A percentile compares a stretch with the other conserved stretches of the same genome.
Evolutionary conservation across 2,797 vertebrate genomes (phyloP).

Genomic region (Anguilla marmorata): DNA sequence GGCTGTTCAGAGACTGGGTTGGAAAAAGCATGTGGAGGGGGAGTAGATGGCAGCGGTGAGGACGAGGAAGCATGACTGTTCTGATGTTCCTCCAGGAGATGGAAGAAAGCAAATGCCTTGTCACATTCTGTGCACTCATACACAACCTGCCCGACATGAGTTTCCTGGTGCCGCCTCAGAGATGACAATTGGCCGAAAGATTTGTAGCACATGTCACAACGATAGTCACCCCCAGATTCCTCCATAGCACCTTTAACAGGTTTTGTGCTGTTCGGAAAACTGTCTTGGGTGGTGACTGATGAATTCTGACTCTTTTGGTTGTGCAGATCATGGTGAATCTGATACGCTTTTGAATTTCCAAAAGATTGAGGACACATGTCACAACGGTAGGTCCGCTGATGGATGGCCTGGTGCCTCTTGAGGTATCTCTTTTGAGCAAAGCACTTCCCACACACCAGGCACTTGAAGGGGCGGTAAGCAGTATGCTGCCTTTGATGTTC

Average conservation of each 20-base stretch:
- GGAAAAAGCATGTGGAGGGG: constrained; percentile 10
- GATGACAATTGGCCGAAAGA: constrained; percentile 64
- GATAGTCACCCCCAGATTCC: constrained; percentile 51
- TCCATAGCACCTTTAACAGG: constrained; percentile 57
- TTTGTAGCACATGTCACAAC: constrained; percentile 80
- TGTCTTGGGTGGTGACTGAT: constrained; percentile 54
- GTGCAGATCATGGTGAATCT: constrained; percentile 38
- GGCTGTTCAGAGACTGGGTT: neutral
- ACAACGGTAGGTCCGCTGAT: constrained; percentile 50
- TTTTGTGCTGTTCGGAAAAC: constrained; percentile 63
- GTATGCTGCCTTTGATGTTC: constrained; percentile 70
- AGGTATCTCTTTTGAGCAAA: constrained; percentile 67
- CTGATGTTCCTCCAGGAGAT: constrained; percentile 76
- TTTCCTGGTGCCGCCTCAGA: constrained; percentile 74
- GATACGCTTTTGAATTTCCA: constrained; percentile 36
- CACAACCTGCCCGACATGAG: constrained; percentile 76
- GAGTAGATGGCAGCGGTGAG: constrained; percentile 36
- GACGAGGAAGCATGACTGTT: constrained; percentile 59
- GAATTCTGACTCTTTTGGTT: constrained; percentile 28
- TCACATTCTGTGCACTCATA: constrained; percentile 82
- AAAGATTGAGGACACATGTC: constrained; percentile 47
- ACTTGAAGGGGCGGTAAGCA: constrained; percentile 61
- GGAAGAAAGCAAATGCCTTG: constrained; percentile 78
- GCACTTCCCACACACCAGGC: constrained; percentile 66
- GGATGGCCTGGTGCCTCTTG: constrained; percentile 60